phyloP scores from a whole-genome alignment of 2,888 invertebrate species.

The Sphecodes monilicornis region DNA sequence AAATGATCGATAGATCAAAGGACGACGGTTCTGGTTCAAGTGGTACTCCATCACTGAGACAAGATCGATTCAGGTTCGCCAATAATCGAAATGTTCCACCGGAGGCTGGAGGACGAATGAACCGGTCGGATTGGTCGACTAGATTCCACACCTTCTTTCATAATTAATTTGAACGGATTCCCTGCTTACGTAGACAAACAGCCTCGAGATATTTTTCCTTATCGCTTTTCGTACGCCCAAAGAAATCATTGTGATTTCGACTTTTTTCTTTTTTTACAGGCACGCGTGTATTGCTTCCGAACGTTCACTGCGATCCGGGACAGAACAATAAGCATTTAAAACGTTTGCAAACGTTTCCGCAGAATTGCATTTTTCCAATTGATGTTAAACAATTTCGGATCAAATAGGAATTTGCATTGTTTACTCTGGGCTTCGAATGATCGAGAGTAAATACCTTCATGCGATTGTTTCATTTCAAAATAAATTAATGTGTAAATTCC shows the following conservation, averaged over 20 bases:
- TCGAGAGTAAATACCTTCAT: no score
- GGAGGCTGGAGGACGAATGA: slow-evolving; percentile 77
- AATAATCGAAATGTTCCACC: slow-evolving; percentile 71
- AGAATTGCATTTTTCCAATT: no score
- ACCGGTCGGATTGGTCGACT: slow-evolving; percentile 82
- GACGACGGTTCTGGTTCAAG: slow-evolving; percentile 46
- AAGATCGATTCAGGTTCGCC: slow-evolving; percentile 71
- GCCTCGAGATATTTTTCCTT: slow-evolving; percentile 36
- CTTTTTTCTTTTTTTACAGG: background rate
- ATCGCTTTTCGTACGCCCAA: background rate
- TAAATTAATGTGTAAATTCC: no score
- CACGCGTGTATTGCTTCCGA: background rate
- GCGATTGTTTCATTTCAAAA: no score
- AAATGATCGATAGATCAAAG: slow-evolving; percentile 21
- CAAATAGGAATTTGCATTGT: no score
- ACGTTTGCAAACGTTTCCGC: no score
- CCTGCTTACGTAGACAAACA: slow-evolving; percentile 53
- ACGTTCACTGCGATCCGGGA: background rate
- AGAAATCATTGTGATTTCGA: background rate
- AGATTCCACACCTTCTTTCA: slow-evolving; percentile 82
- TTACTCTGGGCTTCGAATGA: no score
- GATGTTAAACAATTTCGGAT: no score
- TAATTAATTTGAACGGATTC: slow-evolving; percentile 76
- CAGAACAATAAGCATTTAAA: no score
- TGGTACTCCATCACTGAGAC: slow-evolving; percentile 75